Conservation (phyloP, 2,113 vertebrate species). For the Panurus biarmicus region DNA sequence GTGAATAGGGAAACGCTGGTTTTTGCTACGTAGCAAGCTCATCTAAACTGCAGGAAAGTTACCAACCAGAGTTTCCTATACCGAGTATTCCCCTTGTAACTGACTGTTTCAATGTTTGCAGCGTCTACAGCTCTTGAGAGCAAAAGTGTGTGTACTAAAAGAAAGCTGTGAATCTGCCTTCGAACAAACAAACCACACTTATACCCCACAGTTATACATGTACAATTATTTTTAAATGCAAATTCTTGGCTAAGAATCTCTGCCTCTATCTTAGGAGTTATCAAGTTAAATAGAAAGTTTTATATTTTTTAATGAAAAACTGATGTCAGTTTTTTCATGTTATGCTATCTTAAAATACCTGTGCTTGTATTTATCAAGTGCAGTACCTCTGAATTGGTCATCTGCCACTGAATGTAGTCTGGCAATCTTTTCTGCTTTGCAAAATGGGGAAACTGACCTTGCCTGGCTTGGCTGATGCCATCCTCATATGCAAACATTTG, state of each 20-base stretch:
- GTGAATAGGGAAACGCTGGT: background rate
- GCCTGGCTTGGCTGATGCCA: background rate
- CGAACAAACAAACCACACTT: background rate
- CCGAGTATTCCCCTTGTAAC: fast-evolving
- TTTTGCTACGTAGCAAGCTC: background rate
- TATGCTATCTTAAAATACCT: background rate
- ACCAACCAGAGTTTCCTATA: background rate
- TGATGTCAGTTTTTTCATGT: background rate
- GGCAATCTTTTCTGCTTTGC: background rate
- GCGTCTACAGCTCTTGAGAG: background rate
- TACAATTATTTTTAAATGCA: background rate
- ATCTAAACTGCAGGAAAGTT: background rate
- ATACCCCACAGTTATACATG: fast-evolving
- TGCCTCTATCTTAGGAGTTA: background rate
- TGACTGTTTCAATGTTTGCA: background rate
- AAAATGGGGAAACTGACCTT: background rate
- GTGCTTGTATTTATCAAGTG: background rate
- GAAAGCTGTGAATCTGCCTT: background rate
- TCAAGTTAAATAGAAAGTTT: background rate
- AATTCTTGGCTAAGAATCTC: background rate
- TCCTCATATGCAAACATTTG: background rate
- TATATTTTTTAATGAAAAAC: background rate
- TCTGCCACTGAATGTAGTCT: background rate
- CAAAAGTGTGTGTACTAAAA: background rate
- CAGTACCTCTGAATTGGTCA: background rate